phyloP scores from a whole-genome alignment of 2,797 vertebrate species.

The Pachyuromys duprasi region DNA sequence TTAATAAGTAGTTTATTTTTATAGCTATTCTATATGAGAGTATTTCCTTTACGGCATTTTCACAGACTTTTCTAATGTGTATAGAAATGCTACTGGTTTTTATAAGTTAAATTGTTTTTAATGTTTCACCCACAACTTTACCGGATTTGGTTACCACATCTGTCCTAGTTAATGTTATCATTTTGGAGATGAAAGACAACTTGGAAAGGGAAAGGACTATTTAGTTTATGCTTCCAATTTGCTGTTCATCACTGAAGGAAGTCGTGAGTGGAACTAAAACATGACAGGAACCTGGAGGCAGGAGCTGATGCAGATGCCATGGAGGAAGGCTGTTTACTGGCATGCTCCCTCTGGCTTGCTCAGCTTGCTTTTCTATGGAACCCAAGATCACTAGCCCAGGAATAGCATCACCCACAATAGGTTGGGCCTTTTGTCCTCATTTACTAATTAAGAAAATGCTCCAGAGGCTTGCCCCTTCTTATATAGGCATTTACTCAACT shows the following conservation, averaged over 20 bases:
- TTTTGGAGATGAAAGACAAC: not conserved
- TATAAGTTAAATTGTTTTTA: not conserved
- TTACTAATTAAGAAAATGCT: not conserved
- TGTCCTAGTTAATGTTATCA: not conserved
- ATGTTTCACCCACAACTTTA: not conserved
- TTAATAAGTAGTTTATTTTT: not conserved
- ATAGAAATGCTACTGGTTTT: not conserved
- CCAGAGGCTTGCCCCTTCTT: not conserved
- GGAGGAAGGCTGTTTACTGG: not conserved
- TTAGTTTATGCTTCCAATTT: not conserved
- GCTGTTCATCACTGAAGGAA: not conserved
- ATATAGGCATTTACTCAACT: not conserved
- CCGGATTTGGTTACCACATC: not conserved
- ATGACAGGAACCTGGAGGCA: not conserved
- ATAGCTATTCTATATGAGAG: not conserved
- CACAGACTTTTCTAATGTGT: not conserved
- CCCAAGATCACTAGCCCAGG: not conserved
- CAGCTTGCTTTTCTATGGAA: not conserved
- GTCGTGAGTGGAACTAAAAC: not conserved
- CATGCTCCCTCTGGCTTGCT: not conserved
- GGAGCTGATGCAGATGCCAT: not conserved
- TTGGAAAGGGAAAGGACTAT: not conserved
- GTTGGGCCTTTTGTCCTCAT: accelerated
- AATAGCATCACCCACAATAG: not conserved
- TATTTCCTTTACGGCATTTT: not conserved